A percentile compares a stretch with the other conserved stretches of the same genome.
Evolutionary conservation across 2,888 invertebrate species (phyloP).

Genomic region (Parnassius apollo): DNA sequence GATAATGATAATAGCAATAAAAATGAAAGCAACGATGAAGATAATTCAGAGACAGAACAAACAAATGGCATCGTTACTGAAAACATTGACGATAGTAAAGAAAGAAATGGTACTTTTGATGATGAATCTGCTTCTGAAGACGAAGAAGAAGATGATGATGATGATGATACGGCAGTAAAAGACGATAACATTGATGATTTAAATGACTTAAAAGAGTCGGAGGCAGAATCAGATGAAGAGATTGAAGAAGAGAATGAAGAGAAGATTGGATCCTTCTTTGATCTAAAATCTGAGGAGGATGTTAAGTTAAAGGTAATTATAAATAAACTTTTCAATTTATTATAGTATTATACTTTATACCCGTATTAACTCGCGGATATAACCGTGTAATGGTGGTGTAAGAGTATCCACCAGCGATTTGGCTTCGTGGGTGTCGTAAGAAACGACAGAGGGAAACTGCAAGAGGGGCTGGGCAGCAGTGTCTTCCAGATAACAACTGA

Average conservation of each 20-base stretch:
- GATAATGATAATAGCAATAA: slow-evolving; percentile 10
- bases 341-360: no score
- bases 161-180: slow-evolving; percentile 27
- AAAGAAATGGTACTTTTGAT: slow-evolving; percentile 31
- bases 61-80: slow-evolving; percentile 19
- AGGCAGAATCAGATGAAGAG: slow-evolving; percentile 52
- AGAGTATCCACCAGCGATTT: no score
- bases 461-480: no score
- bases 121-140: slow-evolving; percentile 35
- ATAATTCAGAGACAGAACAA: slow-evolving; percentile 26
- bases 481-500: no score
- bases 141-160: slow-evolving; percentile 33
- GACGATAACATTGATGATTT: slow-evolving; percentile 46
- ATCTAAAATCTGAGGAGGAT: slow-evolving; percentile 55
- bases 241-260: slow-evolving; percentile 42
- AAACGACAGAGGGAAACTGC: no score
- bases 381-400: no score
- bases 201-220: slow-evolving; percentile 76
- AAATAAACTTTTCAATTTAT: no score
- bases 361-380: no score
- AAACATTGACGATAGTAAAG: slow-evolving; percentile 26
- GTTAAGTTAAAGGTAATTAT: slow-evolving; percentile 61
- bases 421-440: no score
- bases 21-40: slow-evolving; percentile 28
- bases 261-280: slow-evolving; percentile 57